Percentiles rank a stretch among this genome's conserved stretches.
These are phyloP conservation scores for Gasteruption jaculator DNA, from an alignment of 2,888 invertebrate genomes.

Conservation along the genomic window DNA sequence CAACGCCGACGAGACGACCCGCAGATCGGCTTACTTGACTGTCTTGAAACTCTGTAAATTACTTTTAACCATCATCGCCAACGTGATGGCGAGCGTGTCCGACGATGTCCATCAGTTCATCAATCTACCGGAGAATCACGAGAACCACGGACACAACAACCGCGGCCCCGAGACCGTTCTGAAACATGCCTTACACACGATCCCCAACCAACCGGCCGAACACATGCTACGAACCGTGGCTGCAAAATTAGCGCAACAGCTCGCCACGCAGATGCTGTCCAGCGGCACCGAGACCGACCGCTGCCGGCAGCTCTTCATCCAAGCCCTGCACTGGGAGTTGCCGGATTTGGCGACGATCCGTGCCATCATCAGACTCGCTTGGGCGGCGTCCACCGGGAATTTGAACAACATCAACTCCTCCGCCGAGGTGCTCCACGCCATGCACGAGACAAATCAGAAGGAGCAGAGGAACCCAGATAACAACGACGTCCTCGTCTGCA, in stretches of 20 bases:
- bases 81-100: constrained; percentile 65
- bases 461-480: constrained; percentile 59
- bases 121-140: constrained; percentile 50
- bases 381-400: constrained; percentile 73
- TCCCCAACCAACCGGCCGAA: constrained; percentile 81
- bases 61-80: constrained; percentile 80
- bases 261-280: constrained; percentile 67
- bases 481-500: constrained; percentile 72
- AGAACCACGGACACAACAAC: constrained; percentile 38
- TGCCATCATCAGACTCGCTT: constrained; percentile 71
- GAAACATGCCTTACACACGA: constrained; percentile 78
- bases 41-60: constrained; percentile 86
- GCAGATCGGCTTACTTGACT: constrained; percentile 81
- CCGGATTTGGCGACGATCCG: constrained; percentile 71
- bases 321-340: constrained; percentile 64
- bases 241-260: constrained; percentile 73
- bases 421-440: constrained; percentile 61
- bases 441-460: constrained; percentile 60
- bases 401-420: constrained; percentile 59
- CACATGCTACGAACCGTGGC: constrained; percentile 80
- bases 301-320: constrained; percentile 54
- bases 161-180: constrained; percentile 57
- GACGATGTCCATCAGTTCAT: constrained; percentile 55
- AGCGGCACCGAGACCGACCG: constrained; percentile 54
- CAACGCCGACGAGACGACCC: constrained; percentile 71